Base-by-base conservation (phyloP, 2,888 invertebrate genomes). In the Linyphia triangularis region DNA sequence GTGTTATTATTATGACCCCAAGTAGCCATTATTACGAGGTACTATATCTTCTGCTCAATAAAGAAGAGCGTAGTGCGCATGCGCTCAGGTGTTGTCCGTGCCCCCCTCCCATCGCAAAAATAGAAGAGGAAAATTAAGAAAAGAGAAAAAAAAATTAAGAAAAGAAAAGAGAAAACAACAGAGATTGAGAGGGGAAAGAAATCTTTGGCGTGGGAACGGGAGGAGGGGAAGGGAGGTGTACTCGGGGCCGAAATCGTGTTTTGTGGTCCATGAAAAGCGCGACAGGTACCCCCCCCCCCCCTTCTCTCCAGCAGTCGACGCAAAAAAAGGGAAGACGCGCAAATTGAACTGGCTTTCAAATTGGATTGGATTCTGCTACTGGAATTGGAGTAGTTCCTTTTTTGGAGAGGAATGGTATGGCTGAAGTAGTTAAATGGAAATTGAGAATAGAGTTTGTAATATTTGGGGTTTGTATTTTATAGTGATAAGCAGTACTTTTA, bases 171-270 rank as follows among this genome's bases (percentile, higher is more conserved):
- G 77, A 85, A 75, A 69, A 63, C 57, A 77, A 61, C 61, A 78
- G 78, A 70, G 85, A 43, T 51, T 22, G 70, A 69, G 57, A 33
- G 61, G n/a, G n/a, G n/a, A n/a, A 51, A 40, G 77, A 28, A 28
- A 24, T 51, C 73, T 69, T 26, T 37, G 85, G 82, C 85, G 89
- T 85, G 72, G 89, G 85, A 89, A 84, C 79, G 72, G 30, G 33
- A 51, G 59, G 28, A 65, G 67, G 77, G 70, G 67, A 73, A 79
- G 51, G 75, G 84, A 57, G 7, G 40, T 26, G 61, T 57, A 63
- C 75, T 82, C 82, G 69, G 88, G 88, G 88, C 78, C 88, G 83
- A 88, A 88, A 88, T 88, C 88, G 88, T 88, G 88, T 88, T 83
- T 83, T 88, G 88, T 83, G 82, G 88, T 83, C 88, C 88, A 77